A percentile compares a stretch with the other conserved stretches of the same genome.
Conservation (phyloP, 1,140 invertebrate species). For the Drosophila lini region DNA sequence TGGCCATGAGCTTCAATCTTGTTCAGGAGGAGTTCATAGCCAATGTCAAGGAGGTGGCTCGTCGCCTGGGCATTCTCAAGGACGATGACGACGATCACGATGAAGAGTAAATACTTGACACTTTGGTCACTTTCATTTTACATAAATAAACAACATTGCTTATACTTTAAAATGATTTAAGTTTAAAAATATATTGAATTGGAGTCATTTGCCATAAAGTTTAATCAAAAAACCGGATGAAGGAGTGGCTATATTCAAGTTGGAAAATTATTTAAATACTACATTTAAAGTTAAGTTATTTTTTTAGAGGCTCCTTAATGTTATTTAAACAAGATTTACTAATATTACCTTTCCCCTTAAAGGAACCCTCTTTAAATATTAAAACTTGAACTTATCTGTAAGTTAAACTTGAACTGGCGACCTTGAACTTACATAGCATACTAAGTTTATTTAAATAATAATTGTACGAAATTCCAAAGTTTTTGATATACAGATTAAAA, state of each 20-base stretch:
- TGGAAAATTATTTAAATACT: neutral
- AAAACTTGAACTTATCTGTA: neutral
- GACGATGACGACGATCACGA: slow-evolving; percentile 87
- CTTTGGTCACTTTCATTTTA: neutral
- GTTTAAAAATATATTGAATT: neutral
- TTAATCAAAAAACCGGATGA: neutral
- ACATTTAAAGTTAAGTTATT: neutral
- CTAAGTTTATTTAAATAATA: slow-evolving; percentile 53
- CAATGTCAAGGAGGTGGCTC: slow-evolving; percentile 93
- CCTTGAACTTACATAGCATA: slow-evolving; percentile 34
- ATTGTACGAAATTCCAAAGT: slow-evolving; percentile 46
- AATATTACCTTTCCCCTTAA: neutral
- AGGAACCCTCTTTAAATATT: neutral
- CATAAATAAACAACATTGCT: neutral
- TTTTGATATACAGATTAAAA: slow-evolving; percentile 39
- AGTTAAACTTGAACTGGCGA: neutral
- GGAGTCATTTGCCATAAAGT: too few species aligned
- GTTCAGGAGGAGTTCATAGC: slow-evolving; percentile 96
- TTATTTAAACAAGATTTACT: neutral
- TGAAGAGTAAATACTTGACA: slow-evolving; percentile 33
- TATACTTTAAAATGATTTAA: neutral
- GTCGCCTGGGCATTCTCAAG: slow-evolving; percentile 93
- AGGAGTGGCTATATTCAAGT: neutral
- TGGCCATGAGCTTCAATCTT: slow-evolving; percentile 99
- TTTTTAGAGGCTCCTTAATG: neutral